A percentile compares a stretch with the other conserved stretches of the same genome.
Evolutionary conservation across 2,797 vertebrate species (phyloP).

Genomic region (Pygocentrus nattereri): DNA sequence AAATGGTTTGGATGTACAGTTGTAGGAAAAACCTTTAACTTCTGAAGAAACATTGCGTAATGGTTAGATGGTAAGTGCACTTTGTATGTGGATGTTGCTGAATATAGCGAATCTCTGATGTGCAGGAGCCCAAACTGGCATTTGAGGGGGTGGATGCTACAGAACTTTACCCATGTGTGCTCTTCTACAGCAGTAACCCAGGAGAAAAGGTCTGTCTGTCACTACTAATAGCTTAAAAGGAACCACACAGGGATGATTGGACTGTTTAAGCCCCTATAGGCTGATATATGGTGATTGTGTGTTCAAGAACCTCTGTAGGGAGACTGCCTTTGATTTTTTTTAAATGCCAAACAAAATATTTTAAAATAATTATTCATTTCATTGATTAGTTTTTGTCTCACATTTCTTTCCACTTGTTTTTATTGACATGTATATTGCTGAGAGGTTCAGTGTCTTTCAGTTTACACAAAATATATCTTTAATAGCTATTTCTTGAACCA

Average conservation of each 20-base stretch:
- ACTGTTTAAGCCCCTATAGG: background rate
- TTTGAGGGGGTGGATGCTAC: constrained; percentile 84
- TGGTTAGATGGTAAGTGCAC: background rate
- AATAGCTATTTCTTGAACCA: too few relatives aligned
- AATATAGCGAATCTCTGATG: constrained; percentile 36
- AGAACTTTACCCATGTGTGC: constrained; percentile 83
- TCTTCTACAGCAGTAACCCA: constrained; percentile 88
- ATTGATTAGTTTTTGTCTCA: too few relatives aligned
- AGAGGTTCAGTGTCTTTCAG: too few relatives aligned
- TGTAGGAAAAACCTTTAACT: too few relatives aligned
- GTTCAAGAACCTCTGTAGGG: background rate
- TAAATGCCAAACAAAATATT: too few relatives aligned
- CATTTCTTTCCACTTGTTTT: too few relatives aligned
- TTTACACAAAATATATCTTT: too few relatives aligned
- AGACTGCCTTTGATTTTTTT: too few relatives aligned
- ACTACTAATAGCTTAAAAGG: background rate
- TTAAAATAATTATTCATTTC: too few relatives aligned
- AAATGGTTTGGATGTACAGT: too few relatives aligned
- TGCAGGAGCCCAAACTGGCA: constrained; percentile 83
- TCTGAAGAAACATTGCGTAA: background rate
- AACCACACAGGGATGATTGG: background rate
- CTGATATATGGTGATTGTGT: background rate
- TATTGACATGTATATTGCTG: too few relatives aligned
- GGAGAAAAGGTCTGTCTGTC: constrained; percentile 80
- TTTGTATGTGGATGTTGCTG: background rate